A percentile compares a stretch with the other conserved stretches of the same genome.
Evolutionary conservation across 2,113 vertebrate species (phyloP).

Genomic region (Vulpes lagopus): DNA sequence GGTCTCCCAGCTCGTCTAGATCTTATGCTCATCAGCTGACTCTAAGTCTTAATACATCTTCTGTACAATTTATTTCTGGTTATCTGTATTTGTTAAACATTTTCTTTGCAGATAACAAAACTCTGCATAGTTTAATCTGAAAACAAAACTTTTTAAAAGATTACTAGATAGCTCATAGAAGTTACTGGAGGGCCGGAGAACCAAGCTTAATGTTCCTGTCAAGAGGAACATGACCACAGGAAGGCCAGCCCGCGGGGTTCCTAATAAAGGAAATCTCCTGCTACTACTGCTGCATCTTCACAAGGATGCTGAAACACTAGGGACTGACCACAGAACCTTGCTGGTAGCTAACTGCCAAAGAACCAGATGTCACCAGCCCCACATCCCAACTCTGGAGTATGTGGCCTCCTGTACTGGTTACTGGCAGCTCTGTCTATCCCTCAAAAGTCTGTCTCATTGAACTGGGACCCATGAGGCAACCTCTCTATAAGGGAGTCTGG

Average conservation of each 20-base stretch:
- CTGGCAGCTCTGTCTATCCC: no score
- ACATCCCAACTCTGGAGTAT: neutral
- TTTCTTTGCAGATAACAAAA: neutral
- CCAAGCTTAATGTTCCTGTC: neutral
- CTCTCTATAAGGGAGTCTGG: neutral
- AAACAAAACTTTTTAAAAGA: neutral
- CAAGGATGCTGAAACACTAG: neutral
- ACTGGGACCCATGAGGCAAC: neutral
- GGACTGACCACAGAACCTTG: neutral
- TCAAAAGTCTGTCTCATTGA: neutral
- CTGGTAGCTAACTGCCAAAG: neutral
- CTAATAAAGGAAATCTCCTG: neutral
- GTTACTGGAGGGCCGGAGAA: neutral
- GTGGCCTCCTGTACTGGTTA: neutral
- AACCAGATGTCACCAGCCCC: neutral
- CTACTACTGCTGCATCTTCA: neutral
- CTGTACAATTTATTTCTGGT: neutral
- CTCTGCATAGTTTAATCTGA: neutral
- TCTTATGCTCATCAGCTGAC: neutral
- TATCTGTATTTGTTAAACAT: neutral
- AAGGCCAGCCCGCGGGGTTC: neutral
- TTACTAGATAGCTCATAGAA: neutral
- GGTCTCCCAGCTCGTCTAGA: neutral
- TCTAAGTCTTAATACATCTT: neutral
- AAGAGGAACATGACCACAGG: neutral